Evolutionary conservation across 2,888 invertebrate species (phyloP).

Genomic region (Aphodius sticticus): DNA sequence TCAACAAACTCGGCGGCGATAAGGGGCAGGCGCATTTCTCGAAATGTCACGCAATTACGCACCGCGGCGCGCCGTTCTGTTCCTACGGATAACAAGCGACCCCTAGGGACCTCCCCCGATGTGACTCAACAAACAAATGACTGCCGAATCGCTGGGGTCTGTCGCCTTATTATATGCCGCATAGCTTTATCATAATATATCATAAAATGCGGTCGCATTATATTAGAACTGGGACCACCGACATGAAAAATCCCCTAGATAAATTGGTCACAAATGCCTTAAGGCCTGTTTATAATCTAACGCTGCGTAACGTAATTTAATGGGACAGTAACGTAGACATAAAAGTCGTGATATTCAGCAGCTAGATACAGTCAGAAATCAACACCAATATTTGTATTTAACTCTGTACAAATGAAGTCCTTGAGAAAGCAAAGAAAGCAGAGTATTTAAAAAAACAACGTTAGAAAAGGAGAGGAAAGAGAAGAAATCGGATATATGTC

Average conservation of each 20-base stretch:
- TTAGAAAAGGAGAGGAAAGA: too few species aligned
- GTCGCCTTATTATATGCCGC: neutral
- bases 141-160: neutral
- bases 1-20: neutral
- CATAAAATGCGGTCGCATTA: neutral
- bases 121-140: conserved; percentile 4
- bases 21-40: neutral
- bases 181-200: neutral
- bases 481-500: too few species aligned
- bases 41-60: conserved; percentile 4
- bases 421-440: too few species aligned
- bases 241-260: neutral
- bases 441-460: too few species aligned
- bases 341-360: too few species aligned
- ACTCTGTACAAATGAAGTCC: too few species aligned
- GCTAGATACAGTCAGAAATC: too few species aligned
- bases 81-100: conserved; percentile 4
- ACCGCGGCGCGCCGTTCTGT: neutral
- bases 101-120: neutral
- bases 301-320: too few species aligned
- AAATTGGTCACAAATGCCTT: neutral
- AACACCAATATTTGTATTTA: too few species aligned
- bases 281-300: too few species aligned
- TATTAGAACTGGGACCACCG: neutral
- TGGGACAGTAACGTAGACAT: too few species aligned